Conservation (phyloP, 2,113 vertebrate species). For the Amia ocellicauda region DNA sequence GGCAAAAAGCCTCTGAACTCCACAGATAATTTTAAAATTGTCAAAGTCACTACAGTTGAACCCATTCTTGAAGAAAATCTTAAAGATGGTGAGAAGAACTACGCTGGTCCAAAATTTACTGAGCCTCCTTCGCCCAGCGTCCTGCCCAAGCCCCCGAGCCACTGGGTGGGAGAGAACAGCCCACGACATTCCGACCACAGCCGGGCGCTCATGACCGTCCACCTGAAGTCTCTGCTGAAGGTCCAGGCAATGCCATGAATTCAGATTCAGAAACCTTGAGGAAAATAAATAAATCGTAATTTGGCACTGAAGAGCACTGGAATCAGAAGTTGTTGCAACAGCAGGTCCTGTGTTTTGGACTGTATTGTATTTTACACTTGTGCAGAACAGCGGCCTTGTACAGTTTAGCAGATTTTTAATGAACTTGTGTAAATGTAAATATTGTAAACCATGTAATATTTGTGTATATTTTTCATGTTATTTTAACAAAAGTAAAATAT, state of each 20-base stretch:
- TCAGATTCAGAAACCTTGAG: not conserved
- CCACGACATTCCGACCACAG: conserved; percentile 64
- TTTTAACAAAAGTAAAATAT: conserved; percentile 85
- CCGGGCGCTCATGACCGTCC: conserved; percentile 82
- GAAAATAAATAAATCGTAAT: not conserved
- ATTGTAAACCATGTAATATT: conserved; percentile 85
- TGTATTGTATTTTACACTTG: conserved; percentile 37
- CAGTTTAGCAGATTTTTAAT: conserved; percentile 66
- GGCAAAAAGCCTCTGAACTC: conserved; percentile 71
- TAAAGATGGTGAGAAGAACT: conserved; percentile 79
- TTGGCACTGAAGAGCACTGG: conserved; percentile 12
- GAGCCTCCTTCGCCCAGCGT: conserved; percentile 93
- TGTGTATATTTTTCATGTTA: conserved; percentile 89
- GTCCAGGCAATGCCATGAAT: conserved; percentile 66
- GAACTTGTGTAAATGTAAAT: conserved; percentile 74
- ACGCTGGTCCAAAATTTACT: conserved; percentile 91
- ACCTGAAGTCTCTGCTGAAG: conserved; percentile 88
- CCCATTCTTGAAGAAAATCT: conserved; percentile 55
- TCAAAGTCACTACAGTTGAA: conserved; percentile 51
- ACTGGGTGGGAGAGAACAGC: conserved; percentile 80
- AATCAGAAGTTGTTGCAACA: conserved; percentile 61
- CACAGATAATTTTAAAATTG: conserved; percentile 60
- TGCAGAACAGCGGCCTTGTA: conserved; percentile 54
- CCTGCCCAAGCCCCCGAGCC: conserved; percentile 89
- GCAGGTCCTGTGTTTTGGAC: conserved; percentile 52